Percentiles rank a stretch among this genome's conserved stretches.
Evolutionary conservation across 2,888 invertebrate genomes (phyloP).

Genomic region (Drosophila anomalipes): DNA sequence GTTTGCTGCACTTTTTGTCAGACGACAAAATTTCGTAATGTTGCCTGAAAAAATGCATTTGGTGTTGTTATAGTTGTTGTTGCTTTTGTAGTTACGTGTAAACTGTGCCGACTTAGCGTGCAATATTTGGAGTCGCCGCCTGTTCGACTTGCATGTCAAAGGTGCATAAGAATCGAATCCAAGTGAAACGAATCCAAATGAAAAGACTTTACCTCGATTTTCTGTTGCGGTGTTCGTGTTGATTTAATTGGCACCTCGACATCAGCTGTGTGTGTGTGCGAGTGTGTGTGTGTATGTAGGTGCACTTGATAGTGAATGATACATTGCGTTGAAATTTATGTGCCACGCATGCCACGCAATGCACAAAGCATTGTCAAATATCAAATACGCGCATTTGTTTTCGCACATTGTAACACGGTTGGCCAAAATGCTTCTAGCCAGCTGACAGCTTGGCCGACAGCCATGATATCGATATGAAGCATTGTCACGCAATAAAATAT

Average conservation of each 20-base stretch:
- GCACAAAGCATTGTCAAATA: conserved; percentile 43
- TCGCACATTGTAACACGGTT: conserved; percentile 66
- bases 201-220: conserved; percentile 20
- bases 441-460: conserved; percentile 46
- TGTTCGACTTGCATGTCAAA: conserved; percentile 70
- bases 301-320: conserved; percentile 52
- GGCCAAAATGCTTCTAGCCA: conserved; percentile 15
- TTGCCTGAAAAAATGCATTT: conserved; percentile 16
- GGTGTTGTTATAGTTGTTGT: conserved; percentile 17
- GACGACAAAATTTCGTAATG: conserved; percentile 72
- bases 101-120: conserved; percentile 68
- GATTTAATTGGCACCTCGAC: conserved; percentile 75
- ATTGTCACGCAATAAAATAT: conserved; percentile 55
- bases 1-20: conserved; percentile 74
- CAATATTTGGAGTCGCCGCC: conserved; percentile 23
- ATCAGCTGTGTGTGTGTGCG: conserved; percentile 41
- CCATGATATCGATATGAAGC: conserved; percentile 36
- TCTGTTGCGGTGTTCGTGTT: conserved; percentile 28
- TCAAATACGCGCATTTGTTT: conserved; percentile 60
- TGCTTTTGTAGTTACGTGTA: conserved; percentile 54
- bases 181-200: conserved; percentile 24
- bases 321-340: conserved; percentile 47
- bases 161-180: conserved; percentile 70
- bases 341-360: conserved; percentile 47
- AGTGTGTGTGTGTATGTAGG: conserved; percentile 26